A percentile compares a stretch with the other conserved stretches of the same genome.
phyloP scores from a whole-genome alignment of 2,797 vertebrate species.

The Scolopax bukidnonensis region DNA sequence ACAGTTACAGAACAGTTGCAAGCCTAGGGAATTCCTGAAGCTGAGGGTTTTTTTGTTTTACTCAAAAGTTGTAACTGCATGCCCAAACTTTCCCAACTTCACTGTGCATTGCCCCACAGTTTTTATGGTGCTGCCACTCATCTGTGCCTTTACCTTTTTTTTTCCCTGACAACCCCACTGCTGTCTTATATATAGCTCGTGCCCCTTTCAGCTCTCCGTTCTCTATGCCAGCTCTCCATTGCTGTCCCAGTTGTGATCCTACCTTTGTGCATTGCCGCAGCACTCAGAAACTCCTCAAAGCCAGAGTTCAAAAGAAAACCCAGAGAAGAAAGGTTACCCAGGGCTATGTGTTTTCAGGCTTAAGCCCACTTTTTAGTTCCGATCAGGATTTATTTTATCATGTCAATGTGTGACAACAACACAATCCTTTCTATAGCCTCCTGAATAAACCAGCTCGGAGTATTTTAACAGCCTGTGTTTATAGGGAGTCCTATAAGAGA shows the following conservation, averaged over 20 bases:
- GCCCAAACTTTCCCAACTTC: background rate
- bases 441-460: background rate
- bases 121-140: background rate
- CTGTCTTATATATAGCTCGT: background rate
- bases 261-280: background rate
- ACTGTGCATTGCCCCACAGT: background rate
- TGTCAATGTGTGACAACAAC: background rate
- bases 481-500: background rate
- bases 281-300: background rate
- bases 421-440: background rate
- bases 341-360: background rate
- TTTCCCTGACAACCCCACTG: background rate
- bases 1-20: background rate
- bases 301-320: conserved; percentile 4
- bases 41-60: background rate
- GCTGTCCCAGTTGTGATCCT: background rate
- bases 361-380: background rate
- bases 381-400: conserved; percentile 15
- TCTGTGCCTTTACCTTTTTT: background rate
- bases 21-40: background rate
- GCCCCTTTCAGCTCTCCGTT: background rate
- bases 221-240: background rate
- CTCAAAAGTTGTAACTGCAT: background rate
- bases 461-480: background rate
- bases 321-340: conserved; percentile 25